Percentiles rank a stretch among this genome's conserved stretches.
phyloP scores from a whole-genome alignment of 2,797 vertebrate genomes.

The Gallinago stenura region DNA sequence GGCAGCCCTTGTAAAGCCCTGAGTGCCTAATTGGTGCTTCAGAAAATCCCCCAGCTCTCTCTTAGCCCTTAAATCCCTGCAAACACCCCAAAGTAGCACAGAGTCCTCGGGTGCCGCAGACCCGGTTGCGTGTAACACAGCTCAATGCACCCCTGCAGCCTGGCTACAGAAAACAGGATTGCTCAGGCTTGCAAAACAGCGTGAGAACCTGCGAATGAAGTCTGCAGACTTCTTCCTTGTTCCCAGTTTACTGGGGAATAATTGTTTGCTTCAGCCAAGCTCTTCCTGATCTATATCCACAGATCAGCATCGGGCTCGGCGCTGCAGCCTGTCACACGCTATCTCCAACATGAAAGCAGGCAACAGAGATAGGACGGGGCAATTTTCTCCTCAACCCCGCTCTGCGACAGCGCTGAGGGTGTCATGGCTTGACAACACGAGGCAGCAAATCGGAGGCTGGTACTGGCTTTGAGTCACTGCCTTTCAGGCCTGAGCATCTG shows the following conservation, averaged over 20 bases:
- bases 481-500: not conserved
- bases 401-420: not conserved
- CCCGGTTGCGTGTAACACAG: not conserved
- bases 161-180: not conserved
- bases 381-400: not conserved
- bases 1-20: not conserved
- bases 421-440: rapidly evolving
- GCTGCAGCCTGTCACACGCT: not conserved
- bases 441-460: rapidly evolving
- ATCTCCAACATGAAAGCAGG: not conserved
- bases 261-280: slow-evolving; percentile 9
- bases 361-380: not conserved
- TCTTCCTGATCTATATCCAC: slow-evolving; percentile 30
- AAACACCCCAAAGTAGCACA: not conserved
- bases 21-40: not conserved
- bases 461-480: not conserved
- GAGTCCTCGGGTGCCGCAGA: not conserved
- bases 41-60: not conserved
- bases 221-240: slow-evolving; percentile 37
- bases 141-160: not conserved
- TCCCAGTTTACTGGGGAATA: slow-evolving; percentile 19
- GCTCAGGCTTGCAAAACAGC: slow-evolving; percentile 41
- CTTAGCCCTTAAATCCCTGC: not conserved
- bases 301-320: not conserved
- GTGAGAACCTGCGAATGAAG: not conserved